Conservation (phyloP, 1,140 invertebrate species). For the Drosophila kepulauana region DNA sequence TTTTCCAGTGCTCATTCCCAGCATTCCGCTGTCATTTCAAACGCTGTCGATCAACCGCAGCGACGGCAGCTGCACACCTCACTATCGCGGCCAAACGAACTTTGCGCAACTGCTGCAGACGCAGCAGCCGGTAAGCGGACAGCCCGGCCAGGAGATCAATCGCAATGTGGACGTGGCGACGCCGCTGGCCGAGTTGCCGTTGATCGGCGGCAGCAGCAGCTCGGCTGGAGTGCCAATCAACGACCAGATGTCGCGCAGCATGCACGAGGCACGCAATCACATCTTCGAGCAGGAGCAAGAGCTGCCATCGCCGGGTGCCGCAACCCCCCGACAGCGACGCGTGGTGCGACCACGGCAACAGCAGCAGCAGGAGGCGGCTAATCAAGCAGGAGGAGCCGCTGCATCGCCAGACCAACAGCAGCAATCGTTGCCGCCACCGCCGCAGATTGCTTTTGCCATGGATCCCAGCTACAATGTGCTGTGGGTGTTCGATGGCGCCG, state of each 20-base stretch:
- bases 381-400: background rate
- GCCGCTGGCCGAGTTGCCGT: constrained; percentile 36
- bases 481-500: constrained; percentile 92
- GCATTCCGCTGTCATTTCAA: constrained; percentile 87
- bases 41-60: constrained; percentile 92
- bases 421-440: constrained; percentile 47
- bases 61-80: constrained; percentile 93
- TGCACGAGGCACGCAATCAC: constrained; percentile 82
- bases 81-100: constrained; percentile 90
- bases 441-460: constrained; percentile 85
- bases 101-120: constrained; percentile 85
- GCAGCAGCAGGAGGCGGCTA: background rate
- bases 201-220: constrained; percentile 29
- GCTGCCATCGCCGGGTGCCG: background rate
- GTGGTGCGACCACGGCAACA: constrained; percentile 31
- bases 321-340: constrained; percentile 31
- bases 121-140: constrained; percentile 34
- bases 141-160: constrained; percentile 68
- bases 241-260: constrained; percentile 84
- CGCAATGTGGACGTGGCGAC: constrained; percentile 70
- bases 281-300: constrained; percentile 77
- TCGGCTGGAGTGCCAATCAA: constrained; percentile 68
- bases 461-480: constrained; percentile 95
- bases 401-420: constrained; percentile 50
- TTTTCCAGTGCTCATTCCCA: constrained; percentile 69